These are phyloP conservation scores for Neopelma chrysocephalum DNA, from an alignment of 2,797 vertebrate genomes.

Conservation along the genomic window DNA sequence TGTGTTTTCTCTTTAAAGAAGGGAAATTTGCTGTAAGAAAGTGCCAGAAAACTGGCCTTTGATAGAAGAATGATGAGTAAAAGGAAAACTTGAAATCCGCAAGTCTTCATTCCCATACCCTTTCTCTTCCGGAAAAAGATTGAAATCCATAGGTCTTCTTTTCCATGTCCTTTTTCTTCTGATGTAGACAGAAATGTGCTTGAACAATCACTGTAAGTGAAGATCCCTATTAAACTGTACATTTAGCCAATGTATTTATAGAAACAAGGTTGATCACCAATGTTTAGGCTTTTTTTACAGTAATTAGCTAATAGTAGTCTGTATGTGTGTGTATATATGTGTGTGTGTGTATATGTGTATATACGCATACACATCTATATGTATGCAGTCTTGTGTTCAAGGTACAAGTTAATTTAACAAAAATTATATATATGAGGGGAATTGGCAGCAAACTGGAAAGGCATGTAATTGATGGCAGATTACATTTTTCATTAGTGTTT, in stretches of 20 bases:
- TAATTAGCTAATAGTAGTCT: fast-evolving
- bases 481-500: background rate
- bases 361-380: background rate
- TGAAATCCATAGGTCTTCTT: background rate
- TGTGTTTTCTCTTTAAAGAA: background rate
- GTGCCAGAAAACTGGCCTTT: background rate
- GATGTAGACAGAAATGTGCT: background rate
- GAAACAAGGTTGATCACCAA: fast-evolving
- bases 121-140: background rate
- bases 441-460: background rate
- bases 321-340: background rate
- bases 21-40: background rate
- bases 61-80: background rate
- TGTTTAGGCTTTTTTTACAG: background rate
- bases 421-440: background rate
- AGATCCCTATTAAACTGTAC: background rate
- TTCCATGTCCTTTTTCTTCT: background rate
- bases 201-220: background rate
- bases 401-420: background rate
- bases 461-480: fast-evolving
- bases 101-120: background rate
- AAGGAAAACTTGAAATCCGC: background rate
- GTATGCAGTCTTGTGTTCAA: background rate
- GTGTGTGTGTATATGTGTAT: background rate
- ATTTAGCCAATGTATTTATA: background rate